Conservation (phyloP, 1,140 invertebrate species). For the Spodoptera frugiperda region DNA sequence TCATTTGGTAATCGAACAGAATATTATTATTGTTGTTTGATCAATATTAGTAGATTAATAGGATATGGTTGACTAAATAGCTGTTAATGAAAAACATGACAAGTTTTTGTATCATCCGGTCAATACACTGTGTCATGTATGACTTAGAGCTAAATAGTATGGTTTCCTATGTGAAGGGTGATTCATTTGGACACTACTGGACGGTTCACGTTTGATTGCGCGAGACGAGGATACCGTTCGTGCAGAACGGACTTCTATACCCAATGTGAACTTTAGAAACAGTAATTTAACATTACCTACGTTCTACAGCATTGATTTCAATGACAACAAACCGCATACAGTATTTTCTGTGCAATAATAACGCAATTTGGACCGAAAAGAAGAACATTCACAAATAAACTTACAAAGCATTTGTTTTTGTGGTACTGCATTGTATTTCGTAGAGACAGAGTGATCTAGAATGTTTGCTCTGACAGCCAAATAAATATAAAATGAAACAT, state of each 20-base stretch:
- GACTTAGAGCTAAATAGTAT: constrained; percentile 47
- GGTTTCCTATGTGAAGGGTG: constrained; percentile 60
- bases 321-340: constrained; percentile 37
- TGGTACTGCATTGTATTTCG: not conserved
- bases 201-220: constrained; percentile 70
- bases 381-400: constrained; percentile 14
- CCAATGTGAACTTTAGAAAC: constrained; percentile 2
- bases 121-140: constrained; percentile 18
- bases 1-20: too few relatives aligned
- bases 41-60: too few relatives aligned
- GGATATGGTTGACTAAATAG: too few relatives aligned
- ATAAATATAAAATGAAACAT: constrained; percentile 3
- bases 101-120: too few relatives aligned
- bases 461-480: not conserved
- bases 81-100: not conserved
- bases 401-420: not conserved
- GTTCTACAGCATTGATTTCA: constrained; percentile 28
- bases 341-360: constrained; percentile 10
- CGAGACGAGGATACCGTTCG: constrained; percentile 62
- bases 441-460: not conserved
- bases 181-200: constrained; percentile 62
- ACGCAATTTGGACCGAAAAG: constrained; percentile 9
- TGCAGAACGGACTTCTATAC: constrained; percentile 58
- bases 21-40: too few relatives aligned
- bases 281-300: constrained; percentile 26